phyloP scores from a whole-genome alignment of 2,797 vertebrate species.

The Poecile montanus region DNA sequence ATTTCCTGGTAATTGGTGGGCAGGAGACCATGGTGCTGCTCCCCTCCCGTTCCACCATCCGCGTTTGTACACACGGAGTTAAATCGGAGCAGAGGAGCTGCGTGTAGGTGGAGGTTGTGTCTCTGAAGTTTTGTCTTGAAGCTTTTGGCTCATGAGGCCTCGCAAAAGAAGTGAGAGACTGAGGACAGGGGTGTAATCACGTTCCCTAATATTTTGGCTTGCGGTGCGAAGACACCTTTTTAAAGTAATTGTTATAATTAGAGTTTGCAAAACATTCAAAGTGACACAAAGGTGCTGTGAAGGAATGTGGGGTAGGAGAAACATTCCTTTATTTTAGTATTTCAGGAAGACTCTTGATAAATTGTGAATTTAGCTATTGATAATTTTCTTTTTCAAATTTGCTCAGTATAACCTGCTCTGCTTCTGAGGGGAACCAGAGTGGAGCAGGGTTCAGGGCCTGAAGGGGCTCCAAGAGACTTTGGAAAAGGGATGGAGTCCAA shows the following conservation, averaged over 20 bases:
- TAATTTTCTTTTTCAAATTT: not conserved
- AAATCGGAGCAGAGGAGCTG: not conserved
- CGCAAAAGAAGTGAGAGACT: not conserved
- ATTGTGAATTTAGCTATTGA: fast-evolving
- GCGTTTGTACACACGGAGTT: not conserved
- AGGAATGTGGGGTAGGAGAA: not conserved
- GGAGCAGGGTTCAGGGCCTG: not conserved
- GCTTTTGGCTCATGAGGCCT: not conserved
- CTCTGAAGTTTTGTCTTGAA: constrained; percentile 19
- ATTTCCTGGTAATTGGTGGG: not conserved
- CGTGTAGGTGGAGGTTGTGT: not conserved
- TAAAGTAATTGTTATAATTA: not conserved
- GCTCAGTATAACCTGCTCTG: not conserved
- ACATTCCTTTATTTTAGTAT: fast-evolving
- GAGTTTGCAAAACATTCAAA: not conserved
- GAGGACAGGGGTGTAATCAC: not conserved
- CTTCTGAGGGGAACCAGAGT: not conserved
- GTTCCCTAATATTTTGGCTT: not conserved
- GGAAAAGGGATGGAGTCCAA: not conserved
- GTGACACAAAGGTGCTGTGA: not conserved
- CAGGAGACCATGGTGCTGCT: not conserved
- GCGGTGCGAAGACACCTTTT: not conserved
- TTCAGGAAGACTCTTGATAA: not conserved
- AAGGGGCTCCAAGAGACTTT: not conserved
- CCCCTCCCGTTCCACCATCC: not conserved